Percentiles rank a stretch among this genome's conserved stretches.
Evolutionary conservation across 2,113 vertebrate species (phyloP).

Genomic region (Lepisosteus osseus): DNA sequence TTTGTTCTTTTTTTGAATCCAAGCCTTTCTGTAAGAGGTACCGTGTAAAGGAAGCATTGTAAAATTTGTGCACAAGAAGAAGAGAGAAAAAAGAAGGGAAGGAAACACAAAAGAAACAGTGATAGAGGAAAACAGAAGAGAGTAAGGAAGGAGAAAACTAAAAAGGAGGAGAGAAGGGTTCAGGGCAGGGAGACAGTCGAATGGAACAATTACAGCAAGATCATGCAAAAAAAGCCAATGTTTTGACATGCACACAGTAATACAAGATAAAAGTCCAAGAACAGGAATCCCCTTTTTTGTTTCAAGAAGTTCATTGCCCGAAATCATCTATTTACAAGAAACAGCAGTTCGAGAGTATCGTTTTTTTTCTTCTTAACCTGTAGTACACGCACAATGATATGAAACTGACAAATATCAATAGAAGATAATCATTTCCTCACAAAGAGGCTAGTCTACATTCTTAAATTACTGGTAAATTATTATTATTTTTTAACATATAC

Average conservation of each 20-base stretch:
- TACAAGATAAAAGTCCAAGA: conserved; percentile 82
- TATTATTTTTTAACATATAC: conserved; percentile 61
- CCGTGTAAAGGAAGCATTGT: conserved; percentile 78
- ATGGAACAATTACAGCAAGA: conserved; percentile 67
- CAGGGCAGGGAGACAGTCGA: conserved; percentile 43
- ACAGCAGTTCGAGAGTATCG: conserved; percentile 54
- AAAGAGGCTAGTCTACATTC: conserved; percentile 89
- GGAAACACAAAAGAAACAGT: conserved; percentile 31
- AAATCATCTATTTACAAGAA: conserved; percentile 84
- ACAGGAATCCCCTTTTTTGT: conserved; percentile 68
- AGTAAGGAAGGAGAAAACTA: conserved; percentile 56
- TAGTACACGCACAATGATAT: conserved; percentile 77
- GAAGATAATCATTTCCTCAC: conserved; percentile 78
- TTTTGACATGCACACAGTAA: conserved; percentile 87
- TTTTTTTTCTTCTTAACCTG: conserved; percentile 54
- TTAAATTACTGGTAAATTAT: conserved; percentile 78
- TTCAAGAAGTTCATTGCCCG: conserved; percentile 65
- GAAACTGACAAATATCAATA: conserved; percentile 84
- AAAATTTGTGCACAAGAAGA: conserved; percentile 69
- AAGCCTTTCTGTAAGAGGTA: conserved; percentile 72
- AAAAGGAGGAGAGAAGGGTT: conserved; percentile 34
- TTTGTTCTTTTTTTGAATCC: conserved; percentile 56
- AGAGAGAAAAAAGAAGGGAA: conserved; percentile 52
- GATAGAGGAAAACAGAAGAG: conserved; percentile 15
- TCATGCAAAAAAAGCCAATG: conserved; percentile 77